These are phyloP conservation scores for Oophaga sylvatica DNA, from an alignment of 2,797 vertebrate genomes.

Conservation along the genomic window DNA sequence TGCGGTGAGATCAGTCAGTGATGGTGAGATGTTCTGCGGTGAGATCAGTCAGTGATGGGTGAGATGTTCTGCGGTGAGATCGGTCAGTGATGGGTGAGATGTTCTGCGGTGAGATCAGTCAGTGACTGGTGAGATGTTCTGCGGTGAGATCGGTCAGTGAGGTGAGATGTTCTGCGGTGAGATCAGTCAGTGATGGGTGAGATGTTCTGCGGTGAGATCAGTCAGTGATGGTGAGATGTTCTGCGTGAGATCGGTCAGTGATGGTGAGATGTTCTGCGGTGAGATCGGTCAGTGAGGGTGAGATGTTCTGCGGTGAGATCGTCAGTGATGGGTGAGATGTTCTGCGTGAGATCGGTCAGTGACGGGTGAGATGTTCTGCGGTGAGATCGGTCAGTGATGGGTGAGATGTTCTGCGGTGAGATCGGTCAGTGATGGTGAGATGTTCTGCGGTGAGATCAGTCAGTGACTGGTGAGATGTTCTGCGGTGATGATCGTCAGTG, in stretches of 20 bases:
- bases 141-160: background rate
- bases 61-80: no score
- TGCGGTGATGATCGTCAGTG: background rate
- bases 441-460: background rate
- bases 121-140: no score
- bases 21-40: no score
- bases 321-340: no score
- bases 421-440: background rate
- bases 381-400: background rate
- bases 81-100: background rate
- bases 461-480: background rate
- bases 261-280: background rate
- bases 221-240: no score
- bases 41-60: no score
- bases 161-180: background rate
- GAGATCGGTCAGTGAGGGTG: background rate
- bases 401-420: background rate
- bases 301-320: background rate
- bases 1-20: no score
- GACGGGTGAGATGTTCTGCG: no score
- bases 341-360: no score
- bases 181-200: background rate
- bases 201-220: background rate
- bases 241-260: no score
- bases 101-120: no score